phyloP scores from a whole-genome alignment of 2,888 invertebrate genomes.

The Octonoba sinensis region DNA sequence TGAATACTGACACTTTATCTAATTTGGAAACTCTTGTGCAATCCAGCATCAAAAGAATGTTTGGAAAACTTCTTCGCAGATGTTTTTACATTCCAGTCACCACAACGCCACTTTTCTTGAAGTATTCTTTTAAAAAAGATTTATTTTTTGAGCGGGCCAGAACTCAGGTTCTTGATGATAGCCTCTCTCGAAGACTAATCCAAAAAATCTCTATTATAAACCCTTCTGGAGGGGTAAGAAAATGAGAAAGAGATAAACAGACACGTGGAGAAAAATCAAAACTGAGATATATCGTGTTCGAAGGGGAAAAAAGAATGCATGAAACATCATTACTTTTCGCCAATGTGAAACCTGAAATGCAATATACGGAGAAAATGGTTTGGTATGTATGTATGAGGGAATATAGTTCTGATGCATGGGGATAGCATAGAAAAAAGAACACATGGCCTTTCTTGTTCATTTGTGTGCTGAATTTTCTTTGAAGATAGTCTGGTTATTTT shows the following conservation, averaged over 20 bases:
- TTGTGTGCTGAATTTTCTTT: conserved; percentile 47
- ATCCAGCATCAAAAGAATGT: no score
- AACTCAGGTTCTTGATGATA: no score
- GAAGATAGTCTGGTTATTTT: conserved; percentile 33
- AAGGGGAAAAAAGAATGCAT: conserved; percentile 5
- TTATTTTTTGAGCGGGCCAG: no score
- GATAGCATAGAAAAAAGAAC: conserved; percentile 7
- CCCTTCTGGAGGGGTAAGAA: conserved; percentile 22
- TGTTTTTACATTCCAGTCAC: no score
- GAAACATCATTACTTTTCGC: conserved; percentile 50
- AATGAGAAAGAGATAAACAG: conserved; percentile 49
- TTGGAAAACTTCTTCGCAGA: no score
- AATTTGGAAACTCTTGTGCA: no score
- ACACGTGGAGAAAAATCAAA: conserved; percentile 1
- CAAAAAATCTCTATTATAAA: conserved; percentile 58
- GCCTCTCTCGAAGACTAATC: conserved; percentile 31
- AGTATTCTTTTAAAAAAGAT: no score
- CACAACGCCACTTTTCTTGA: no score
- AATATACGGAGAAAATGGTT: conserved; percentile 50
- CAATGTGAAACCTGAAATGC: conserved; percentile 39
- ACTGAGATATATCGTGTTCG: conserved; percentile 20
- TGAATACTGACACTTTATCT: no score
- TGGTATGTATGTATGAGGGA: conserved; percentile 28
- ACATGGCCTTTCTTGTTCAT: conserved; percentile 26
- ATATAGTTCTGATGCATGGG: conserved; percentile 34